phyloP scores from a whole-genome alignment of 2,888 invertebrate species.

The Caenorhabditis sulstoni region DNA sequence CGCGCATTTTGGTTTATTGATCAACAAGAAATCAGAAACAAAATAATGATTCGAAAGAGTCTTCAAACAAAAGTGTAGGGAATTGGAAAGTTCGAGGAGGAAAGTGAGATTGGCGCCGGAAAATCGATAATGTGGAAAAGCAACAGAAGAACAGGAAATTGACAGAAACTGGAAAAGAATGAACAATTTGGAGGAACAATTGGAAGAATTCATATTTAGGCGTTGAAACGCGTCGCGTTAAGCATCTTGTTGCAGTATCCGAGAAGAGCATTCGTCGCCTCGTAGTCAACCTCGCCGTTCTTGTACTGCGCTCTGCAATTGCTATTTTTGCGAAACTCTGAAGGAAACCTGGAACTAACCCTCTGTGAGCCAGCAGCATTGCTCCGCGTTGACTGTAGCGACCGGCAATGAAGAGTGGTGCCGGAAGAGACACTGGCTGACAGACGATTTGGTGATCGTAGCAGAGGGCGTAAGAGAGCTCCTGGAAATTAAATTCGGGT shows the following conservation, averaged over 20 bases:
- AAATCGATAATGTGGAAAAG: too few relatives aligned
- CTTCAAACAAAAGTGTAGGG: too few relatives aligned
- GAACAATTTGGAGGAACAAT: too few relatives aligned
- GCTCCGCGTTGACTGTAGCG: conserved; percentile 48
- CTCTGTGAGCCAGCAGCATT: background rate
- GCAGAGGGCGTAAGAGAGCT: conserved; percentile 46
- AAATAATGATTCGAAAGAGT: too few relatives aligned
- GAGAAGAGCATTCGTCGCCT: background rate
- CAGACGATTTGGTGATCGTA: conserved; percentile 53
- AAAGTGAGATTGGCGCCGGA: too few relatives aligned
- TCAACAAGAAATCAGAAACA: too few relatives aligned
- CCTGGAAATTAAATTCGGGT: conserved; percentile 21
- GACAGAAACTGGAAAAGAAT: too few relatives aligned
- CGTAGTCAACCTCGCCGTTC: background rate
- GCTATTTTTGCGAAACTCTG: too few relatives aligned
- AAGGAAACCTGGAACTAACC: conserved; percentile 2
- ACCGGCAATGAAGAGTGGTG: conserved; percentile 52
- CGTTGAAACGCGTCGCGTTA: conserved; percentile 23
- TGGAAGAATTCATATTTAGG: too few relatives aligned
- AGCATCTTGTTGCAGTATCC: conserved; percentile 3
- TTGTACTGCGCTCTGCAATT: background rate
- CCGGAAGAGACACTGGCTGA: conserved; percentile 42
- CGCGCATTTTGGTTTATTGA: too few relatives aligned
- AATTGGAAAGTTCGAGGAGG: too few relatives aligned
- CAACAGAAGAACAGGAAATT: too few relatives aligned